Percentiles rank a stretch among this genome's conserved stretches.
These are phyloP conservation scores for Heterodera schachtii DNA, from an alignment of 1,140 invertebrate genomes.

Conservation along the genomic window DNA sequence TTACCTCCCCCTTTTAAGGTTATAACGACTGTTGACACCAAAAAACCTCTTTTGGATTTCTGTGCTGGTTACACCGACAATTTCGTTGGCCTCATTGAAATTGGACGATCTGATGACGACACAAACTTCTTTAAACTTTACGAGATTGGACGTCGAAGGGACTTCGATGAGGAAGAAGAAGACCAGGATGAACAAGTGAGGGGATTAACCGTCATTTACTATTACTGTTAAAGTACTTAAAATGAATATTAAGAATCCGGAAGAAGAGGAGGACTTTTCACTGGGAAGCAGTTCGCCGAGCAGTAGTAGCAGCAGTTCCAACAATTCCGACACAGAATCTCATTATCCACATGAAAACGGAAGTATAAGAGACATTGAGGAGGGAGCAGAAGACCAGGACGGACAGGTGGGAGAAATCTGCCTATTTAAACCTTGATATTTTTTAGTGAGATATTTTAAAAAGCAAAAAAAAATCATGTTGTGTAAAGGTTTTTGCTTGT, in stretches of 20 bases:
- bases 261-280: slow-evolving; percentile 24
- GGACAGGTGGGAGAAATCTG: no score
- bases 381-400: no score
- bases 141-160: slow-evolving; percentile 68
- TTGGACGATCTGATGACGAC: slow-evolving; percentile 43
- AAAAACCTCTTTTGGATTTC: slow-evolving; percentile 71
- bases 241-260: slow-evolving; percentile 14
- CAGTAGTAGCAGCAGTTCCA: slow-evolving; percentile 1
- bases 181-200: slow-evolving; percentile 36
- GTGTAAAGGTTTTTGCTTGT: no score
- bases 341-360: background rate
- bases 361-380: no score
- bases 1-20: slow-evolving; percentile 25
- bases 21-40: slow-evolving; percentile 82
- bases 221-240: no score
- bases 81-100: slow-evolving; percentile 72
- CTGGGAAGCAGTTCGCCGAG: background rate
- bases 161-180: slow-evolving; percentile 65
- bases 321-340: background rate
- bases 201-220: no score
- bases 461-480: no score
- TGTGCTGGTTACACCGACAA: slow-evolving; percentile 71
- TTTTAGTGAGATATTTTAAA: no score
- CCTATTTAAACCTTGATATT: no score
- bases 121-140: slow-evolving; percentile 69